Base-by-base conservation (phyloP, 2,888 invertebrate species). In the Temnothorax unifasciatus region DNA sequence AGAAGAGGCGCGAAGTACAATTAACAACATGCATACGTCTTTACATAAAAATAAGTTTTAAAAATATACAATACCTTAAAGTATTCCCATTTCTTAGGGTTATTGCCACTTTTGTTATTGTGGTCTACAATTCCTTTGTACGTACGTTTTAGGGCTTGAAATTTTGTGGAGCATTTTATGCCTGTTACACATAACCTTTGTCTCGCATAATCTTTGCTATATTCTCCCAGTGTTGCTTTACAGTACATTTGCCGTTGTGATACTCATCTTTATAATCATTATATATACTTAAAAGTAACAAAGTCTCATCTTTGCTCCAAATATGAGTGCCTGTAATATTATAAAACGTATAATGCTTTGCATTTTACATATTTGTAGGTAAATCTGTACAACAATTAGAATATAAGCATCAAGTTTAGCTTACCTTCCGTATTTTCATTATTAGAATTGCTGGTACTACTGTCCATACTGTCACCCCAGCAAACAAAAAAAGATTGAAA, bases 151-250 rank as follows among this genome's bases (percentile, higher is more conserved):
- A 69, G 13, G 6, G 52, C n/a, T 34, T 69, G 52, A 6, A 69
- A 69, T 69, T 69, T 69, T 1, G 52, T 38, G 0, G 34, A 69
- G 13, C 69, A 69, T 52, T 69, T 69, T 29, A 52, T 0, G 1
- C 52, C 52, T 15, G 69, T 34, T 34, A 69, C 50, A 0, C 2
- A 52, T 52, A 69, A 3, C n/a, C 69, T 21, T 69, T 50, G 1
- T 69, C 69, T 29, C 38, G 34, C 69, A 69, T 69, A 6, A 54
- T 3, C 13, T 54, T 54, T 8, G 52, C 71, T 11, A 71, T 71
- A 38, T 71, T 54, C 4, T 38, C 15, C 21, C 71, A 71, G 8
- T 13, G 21, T 15, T 71, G 52, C 15, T 38, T 71, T 13, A 54
- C 38, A 21, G 71, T 71, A 71, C 15, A 15, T 71, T 54, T 71